These are phyloP conservation scores for Dasyurus viverrinus DNA, from an alignment of 2,113 vertebrate genomes.

Conservation along the genomic window DNA sequence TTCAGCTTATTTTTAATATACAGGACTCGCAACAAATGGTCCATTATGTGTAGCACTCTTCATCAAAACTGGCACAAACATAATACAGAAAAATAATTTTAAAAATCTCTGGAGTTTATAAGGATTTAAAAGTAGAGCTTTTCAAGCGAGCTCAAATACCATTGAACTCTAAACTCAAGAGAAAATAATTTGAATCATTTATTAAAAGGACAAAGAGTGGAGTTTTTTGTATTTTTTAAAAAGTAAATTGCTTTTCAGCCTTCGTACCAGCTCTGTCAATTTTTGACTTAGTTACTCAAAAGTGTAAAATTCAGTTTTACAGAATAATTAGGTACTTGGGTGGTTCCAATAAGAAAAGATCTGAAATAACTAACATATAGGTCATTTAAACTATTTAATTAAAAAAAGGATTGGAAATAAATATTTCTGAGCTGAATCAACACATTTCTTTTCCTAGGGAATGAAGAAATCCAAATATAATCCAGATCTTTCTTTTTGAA, in stretches of 20 bases:
- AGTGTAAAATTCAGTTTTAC: not conserved
- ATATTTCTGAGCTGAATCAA: not conserved
- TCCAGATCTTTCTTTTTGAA: not conserved
- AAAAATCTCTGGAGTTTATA: slow-evolving; percentile 61
- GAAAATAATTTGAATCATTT: slow-evolving; percentile 39
- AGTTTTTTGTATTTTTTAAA: slow-evolving; percentile 2
- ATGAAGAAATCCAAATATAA: not conserved
- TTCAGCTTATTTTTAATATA: slow-evolving; percentile 67
- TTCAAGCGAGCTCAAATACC: slow-evolving; percentile 39
- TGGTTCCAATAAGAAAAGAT: not conserved
- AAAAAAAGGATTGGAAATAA: not conserved
- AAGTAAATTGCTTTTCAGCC: not conserved
- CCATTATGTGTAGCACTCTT: slow-evolving; percentile 47
- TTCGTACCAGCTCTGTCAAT: not conserved
- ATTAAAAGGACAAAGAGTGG: slow-evolving; percentile 34
- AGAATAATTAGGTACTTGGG: not conserved
- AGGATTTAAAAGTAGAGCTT: slow-evolving; percentile 46
- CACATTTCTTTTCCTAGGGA: not conserved
- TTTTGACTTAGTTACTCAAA: not conserved
- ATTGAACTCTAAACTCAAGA: slow-evolving; percentile 36
- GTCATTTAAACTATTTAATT: not conserved
- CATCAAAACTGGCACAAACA: slow-evolving; percentile 55
- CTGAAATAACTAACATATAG: not conserved
- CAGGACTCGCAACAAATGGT: slow-evolving; percentile 41
- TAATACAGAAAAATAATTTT: slow-evolving; percentile 75